A percentile compares a stretch with the other conserved stretches of the same genome.
phyloP scores from a whole-genome alignment of 2,797 vertebrate species.

The Leptodactylus fallax region DNA sequence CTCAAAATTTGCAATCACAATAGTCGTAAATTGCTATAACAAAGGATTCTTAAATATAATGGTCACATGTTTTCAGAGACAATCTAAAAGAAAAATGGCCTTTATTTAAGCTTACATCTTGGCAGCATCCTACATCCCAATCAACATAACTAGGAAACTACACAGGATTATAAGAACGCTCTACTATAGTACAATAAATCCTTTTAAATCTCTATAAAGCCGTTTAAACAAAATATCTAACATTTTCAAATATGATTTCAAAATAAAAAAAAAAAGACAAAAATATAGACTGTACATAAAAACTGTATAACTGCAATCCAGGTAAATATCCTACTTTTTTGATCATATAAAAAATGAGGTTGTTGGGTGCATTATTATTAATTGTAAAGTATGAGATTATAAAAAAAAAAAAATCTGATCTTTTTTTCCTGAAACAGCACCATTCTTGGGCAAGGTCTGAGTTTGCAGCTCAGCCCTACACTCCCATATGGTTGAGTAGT shows the following conservation, averaged over 20 bases:
- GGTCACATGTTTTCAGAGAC: constrained; percentile 33
- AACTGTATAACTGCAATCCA: neutral
- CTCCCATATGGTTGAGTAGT: too few relatives aligned
- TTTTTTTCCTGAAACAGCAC: too few relatives aligned
- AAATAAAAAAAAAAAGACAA: neutral
- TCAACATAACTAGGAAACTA: constrained; percentile 22
- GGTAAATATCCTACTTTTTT: neutral
- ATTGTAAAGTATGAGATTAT: too few relatives aligned
- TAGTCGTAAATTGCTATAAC: constrained; percentile 33
- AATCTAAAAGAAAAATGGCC: constrained; percentile 29
- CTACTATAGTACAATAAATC: neutral
- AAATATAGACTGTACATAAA: neutral
- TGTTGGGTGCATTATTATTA: too few relatives aligned
- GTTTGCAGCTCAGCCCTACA: too few relatives aligned
- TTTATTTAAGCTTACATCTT: constrained; percentile 15
- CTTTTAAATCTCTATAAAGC: neutral
- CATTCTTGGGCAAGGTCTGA: too few relatives aligned
- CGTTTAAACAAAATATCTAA: neutral
- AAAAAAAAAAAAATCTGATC: too few relatives aligned
- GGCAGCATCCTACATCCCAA: constrained; percentile 4
- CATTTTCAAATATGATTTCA: neutral
- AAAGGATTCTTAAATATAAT: constrained; percentile 46
- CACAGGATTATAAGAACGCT: neutral
- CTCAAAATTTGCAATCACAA: constrained; percentile 47
- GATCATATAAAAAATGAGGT: too few relatives aligned